A percentile compares a stretch with the other conserved stretches of the same genome.
Evolutionary conservation across 2,113 vertebrate species (phyloP).

Genomic region (Galemys pyrenaicus): DNA sequence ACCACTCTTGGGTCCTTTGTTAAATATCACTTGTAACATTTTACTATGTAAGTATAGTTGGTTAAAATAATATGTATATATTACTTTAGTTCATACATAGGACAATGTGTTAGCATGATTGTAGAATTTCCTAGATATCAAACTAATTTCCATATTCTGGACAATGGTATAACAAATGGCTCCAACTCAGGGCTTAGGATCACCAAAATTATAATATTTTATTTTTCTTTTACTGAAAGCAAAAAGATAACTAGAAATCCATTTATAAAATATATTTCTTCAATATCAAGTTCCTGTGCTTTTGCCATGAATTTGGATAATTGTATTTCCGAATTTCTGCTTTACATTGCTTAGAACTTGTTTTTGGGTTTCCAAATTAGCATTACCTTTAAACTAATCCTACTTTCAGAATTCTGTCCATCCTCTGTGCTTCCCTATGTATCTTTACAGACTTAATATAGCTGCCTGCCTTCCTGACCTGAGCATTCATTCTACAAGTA

Average conservation of each 20-base stretch:
- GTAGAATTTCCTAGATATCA: neutral
- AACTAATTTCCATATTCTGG: neutral
- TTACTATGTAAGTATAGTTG: neutral
- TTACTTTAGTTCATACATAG: neutral
- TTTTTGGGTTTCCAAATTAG: neutral
- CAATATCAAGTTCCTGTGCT: neutral
- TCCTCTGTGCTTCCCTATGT: neutral
- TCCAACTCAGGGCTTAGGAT: neutral
- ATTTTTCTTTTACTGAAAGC: neutral
- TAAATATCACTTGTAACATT: neutral
- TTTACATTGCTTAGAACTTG: neutral
- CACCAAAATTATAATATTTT: neutral
- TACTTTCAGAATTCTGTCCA: neutral
- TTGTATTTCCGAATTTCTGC: neutral
- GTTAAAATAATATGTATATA: neutral
- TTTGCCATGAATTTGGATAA: neutral
- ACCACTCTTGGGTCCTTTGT: neutral
- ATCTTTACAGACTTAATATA: neutral
- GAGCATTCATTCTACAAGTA: neutral
- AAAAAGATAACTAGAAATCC: neutral
- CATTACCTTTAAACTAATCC: neutral
- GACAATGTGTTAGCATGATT: neutral
- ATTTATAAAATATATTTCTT: neutral
- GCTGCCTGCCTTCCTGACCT: neutral
- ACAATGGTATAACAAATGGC: neutral